Evolutionary conservation across 2,888 invertebrate species (phyloP), one percentile per base, ranked within the genome.

Genomic region (Boloria euphrosyne): DNA sequence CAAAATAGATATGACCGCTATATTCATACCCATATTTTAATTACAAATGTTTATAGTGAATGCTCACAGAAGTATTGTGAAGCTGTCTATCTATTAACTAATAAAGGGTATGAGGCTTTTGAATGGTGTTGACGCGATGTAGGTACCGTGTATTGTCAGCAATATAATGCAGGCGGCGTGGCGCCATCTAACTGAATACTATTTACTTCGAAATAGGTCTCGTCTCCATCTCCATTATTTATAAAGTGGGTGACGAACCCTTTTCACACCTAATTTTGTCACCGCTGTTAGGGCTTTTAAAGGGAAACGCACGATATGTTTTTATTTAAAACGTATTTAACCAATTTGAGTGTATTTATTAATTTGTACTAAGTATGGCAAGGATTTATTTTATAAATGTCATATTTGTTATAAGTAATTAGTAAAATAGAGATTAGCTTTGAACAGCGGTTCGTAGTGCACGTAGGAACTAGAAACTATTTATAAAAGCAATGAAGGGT

Each of bases 61-160:
- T 76, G 78, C 75, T 79, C 76, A 73, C 73, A 73, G 70, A 71
- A 70, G 76, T 71, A 78, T 84, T 85, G 84, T 84, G 72, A 72
- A 65, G 74, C 75, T 76, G 79, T 77, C 82, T 80, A 76, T 81
- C 81, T 80, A 81, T 82, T 82, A 82, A 79, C 78, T 82, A 83
- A 83, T 85, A 82, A 80, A 83, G 82, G 81, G 78, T 76, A 75
- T 75, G 22, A 22, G 22, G 80, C 77, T 79, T 81, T 76, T 82
- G 80, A 82, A 85, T 84, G 76, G 80, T 78, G 80, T 78, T 81
- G 84, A 81, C 81, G 81, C 76, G 78, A 75, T 74, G 76, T 76
- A 78, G 79, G 78, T 78, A 75, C 70, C 72, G 70, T 71, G 73
- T 73, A 81, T 85, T 85, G 84, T 83, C 73, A 71, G 69, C 71